phyloP scores from a whole-genome alignment of 1,140 invertebrate genomes.

The Lordiphosa clarofinis region DNA sequence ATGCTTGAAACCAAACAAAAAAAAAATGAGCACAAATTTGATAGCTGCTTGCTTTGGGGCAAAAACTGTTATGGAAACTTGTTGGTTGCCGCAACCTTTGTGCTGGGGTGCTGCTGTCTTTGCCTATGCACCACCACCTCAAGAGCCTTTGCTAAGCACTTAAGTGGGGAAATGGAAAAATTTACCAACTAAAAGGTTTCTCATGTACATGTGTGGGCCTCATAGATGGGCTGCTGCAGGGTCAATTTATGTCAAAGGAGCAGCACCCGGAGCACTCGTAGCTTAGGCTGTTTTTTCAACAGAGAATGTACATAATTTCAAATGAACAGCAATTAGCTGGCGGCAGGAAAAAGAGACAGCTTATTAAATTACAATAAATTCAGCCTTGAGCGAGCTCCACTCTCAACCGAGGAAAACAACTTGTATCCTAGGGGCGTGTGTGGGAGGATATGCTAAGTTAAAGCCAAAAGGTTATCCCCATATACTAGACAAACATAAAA shows the following conservation, averaged over 20 bases:
- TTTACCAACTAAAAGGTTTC: constrained; percentile 58
- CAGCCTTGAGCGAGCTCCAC: constrained; percentile 21
- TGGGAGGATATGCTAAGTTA: constrained; percentile 40
- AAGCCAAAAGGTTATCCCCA: constrained; percentile 33
- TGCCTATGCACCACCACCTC: constrained; percentile 1
- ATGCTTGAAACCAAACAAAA: too few relatives aligned
- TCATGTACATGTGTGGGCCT: constrained; percentile 24
- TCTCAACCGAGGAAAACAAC: constrained; percentile 22
- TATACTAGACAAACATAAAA: constrained; percentile 37
- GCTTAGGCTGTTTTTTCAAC: constrained; percentile 31
- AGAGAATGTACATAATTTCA: constrained; percentile 13
- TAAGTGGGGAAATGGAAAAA: constrained; percentile 6
- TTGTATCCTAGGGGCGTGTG: constrained; percentile 23
- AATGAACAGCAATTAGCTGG: constrained; percentile 49
- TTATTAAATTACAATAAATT: constrained; percentile 71
- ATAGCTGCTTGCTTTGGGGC: too few relatives aligned
- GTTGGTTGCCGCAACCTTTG: too few relatives aligned
- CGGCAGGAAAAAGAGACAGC: constrained; percentile 38
- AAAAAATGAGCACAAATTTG: too few relatives aligned
- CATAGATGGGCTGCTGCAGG: constrained; percentile 20
- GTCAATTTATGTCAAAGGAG: constrained; percentile 8
- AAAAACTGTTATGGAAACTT: too few relatives aligned
- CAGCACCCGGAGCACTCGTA: neutral
- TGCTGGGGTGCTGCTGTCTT: too few relatives aligned
- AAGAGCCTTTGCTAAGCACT: constrained; percentile 12